Evolutionary conservation across 2,113 vertebrate genomes (phyloP).

Genomic region (Brachyhypopomus occidentalis): DNA sequence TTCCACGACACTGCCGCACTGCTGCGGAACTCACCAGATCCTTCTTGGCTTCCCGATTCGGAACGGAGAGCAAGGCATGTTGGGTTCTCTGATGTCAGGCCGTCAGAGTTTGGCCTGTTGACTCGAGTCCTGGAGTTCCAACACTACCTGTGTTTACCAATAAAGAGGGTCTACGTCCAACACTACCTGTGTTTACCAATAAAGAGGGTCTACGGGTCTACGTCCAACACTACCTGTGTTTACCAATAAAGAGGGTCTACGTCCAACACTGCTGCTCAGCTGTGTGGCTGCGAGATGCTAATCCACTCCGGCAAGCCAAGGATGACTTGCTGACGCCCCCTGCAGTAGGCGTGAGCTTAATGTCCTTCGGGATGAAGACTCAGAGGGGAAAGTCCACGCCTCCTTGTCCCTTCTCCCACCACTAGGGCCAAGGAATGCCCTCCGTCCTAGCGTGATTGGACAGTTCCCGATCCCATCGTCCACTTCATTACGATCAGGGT

Average conservation of each 20-base stretch:
- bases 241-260: neutral
- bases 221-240: too few species aligned
- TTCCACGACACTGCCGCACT: neutral
- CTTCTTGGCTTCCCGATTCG: constrained; percentile 53
- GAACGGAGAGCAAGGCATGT: constrained; percentile 59
- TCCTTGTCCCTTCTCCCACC: neutral
- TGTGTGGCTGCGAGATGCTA: neutral
- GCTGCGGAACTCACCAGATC: constrained; percentile 55
- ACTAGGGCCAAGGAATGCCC: neutral
- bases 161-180: neutral
- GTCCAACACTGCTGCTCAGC: neutral
- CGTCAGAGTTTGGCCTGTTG: neutral
- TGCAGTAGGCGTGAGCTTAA: neutral
- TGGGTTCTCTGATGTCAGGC: constrained; percentile 24
- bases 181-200: neutral
- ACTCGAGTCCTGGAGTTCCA: neutral
- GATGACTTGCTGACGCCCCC: neutral
- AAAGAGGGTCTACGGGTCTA: neutral
- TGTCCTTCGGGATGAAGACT: neutral
- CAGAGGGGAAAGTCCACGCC: neutral
- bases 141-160: neutral
- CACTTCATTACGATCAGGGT: neutral
- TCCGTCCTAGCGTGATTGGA: neutral
- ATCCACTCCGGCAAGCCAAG: neutral
- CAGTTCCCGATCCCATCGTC: neutral